Evolutionary conservation across 2,888 invertebrate genomes (phyloP), one percentile per base, ranked within the genome.

Genomic region (Apotomis turbidana): DNA sequence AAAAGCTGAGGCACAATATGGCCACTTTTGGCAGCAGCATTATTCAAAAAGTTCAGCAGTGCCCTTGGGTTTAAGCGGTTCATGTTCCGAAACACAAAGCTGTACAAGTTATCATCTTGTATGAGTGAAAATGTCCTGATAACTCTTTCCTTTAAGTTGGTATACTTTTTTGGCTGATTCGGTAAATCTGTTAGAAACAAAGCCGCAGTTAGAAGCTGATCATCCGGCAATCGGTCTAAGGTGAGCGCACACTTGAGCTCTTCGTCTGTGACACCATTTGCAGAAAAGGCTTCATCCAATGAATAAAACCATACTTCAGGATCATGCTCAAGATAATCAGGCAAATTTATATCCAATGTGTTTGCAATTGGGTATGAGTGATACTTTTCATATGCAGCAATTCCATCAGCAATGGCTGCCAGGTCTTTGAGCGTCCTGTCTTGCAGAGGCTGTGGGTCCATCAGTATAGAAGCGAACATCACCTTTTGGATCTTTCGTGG

Each of bases 221-320:
- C n/a, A 9, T n/a, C 13, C 12, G 51, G 68, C 60, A 68, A n/a
- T 15, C 13, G 9, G n/a, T 54, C 51, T 10, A 52, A 44, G 4
- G 38, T 8, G n/a, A 15, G 58, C 8, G 52, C 58, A 44, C 49
- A 60, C 44, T 44, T 68, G 4, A 54, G 52, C 44, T 68, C 52
- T 27, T 68, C 68, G 12, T 52, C 68, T 15, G 41, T 52, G n/a
- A 68, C 27, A 52, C 44, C n/a, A 12, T 68, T 52, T 8, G 41
- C 59, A 27, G 60, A 41, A 44, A 60, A 60, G 1, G 41, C 52
- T 41, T 41, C 44, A 44, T 68, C 44, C 9, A 68, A 5, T 52
- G 60, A 60, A 51, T 51, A 68, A 59, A 68, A 59, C 67, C 58
- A 67, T 4, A 67, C 15, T 49, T 67, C 66, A 3, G 51, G 59